Percentiles rank a stretch among this genome's conserved stretches.
phyloP scores from a whole-genome alignment of 1,140 invertebrate species.

The Halyomorpha halys region DNA sequence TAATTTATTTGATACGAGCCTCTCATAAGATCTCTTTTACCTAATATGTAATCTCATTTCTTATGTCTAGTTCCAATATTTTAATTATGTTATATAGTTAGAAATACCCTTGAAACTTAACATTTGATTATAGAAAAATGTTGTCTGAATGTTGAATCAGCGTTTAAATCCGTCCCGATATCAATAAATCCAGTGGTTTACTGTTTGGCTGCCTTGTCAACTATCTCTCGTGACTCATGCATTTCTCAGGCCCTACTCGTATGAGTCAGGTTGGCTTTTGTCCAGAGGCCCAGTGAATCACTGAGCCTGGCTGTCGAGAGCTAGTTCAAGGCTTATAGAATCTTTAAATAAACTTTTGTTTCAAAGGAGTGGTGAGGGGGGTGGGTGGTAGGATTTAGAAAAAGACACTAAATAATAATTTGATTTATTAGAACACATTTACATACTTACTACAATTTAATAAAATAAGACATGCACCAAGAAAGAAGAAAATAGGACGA shows the following conservation, averaged over 20 bases:
- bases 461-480: no score
- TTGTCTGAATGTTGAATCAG: no score
- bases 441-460: not conserved
- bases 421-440: not conserved
- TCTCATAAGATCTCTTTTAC: no score
- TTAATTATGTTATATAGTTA: no score
- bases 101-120: no score
- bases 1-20: no score
- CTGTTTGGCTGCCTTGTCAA: no score
- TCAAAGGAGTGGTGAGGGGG: not conserved
- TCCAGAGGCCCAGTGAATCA: not conserved
- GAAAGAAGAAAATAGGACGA: not conserved
- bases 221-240: not conserved
- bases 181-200: no score
- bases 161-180: no score
- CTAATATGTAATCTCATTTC: no score
- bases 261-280: slow-evolving; percentile 4
- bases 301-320: not conserved
- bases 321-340: slow-evolving; percentile 10
- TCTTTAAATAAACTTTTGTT: slow-evolving; percentile 9
- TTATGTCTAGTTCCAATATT: no score
- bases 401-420: slow-evolving; percentile 7
- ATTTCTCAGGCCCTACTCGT: not conserved
- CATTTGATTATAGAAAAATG: no score
- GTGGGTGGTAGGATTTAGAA: not conserved